These are phyloP conservation scores for Leuciscus waleckii DNA, from an alignment of 2,797 vertebrate species.

Conservation along the genomic window DNA sequence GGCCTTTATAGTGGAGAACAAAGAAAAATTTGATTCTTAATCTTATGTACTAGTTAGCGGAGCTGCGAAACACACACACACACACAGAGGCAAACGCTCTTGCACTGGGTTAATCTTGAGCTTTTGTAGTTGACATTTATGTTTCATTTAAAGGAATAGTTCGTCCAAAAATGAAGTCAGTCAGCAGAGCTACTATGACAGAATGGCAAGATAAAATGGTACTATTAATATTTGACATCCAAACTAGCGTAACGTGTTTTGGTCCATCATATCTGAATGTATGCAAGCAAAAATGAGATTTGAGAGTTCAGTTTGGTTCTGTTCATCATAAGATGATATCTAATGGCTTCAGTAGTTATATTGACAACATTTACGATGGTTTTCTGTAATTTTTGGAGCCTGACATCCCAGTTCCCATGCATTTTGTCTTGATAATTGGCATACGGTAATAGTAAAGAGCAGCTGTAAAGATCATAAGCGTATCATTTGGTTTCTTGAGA, in stretches of 20 bases:
- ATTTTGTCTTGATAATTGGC: too few relatives aligned
- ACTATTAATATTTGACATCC: background rate
- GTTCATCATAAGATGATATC: background rate
- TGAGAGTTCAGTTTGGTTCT: background rate
- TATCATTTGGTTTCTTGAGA: background rate
- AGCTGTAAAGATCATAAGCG: background rate
- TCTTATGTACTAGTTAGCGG: background rate
- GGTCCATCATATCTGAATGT: background rate
- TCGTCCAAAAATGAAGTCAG: background rate
- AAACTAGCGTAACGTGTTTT: background rate
- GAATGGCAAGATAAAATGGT: background rate
- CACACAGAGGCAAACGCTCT: background rate
- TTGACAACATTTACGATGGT: background rate
- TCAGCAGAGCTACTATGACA: background rate
- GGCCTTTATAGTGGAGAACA: conserved; percentile 1
- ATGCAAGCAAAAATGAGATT: too few relatives aligned
- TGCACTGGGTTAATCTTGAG: background rate
- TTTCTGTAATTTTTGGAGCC: background rate
- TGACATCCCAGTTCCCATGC: background rate
- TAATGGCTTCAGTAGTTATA: background rate
- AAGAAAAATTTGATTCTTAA: background rate
- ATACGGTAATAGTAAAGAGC: background rate
- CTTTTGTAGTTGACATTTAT: background rate
- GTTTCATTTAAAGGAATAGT: background rate
- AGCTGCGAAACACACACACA: conserved; percentile 8